phyloP scores from a whole-genome alignment of 2,797 vertebrate genomes.

The Bradypus variegatus region DNA sequence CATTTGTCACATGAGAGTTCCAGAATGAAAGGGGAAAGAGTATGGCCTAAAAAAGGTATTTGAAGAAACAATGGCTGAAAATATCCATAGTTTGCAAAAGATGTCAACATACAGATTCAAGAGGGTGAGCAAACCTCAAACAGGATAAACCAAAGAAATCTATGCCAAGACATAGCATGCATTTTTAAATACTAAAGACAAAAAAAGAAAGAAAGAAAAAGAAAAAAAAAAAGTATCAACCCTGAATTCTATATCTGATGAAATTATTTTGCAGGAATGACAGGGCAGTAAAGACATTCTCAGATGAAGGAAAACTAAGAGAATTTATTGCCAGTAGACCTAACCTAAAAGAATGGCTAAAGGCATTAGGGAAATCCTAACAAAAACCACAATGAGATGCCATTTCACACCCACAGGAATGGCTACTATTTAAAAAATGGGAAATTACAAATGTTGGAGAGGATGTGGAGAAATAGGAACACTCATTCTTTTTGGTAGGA shows the following conservation, averaged over 20 bases:
- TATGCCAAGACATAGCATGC: too few species aligned
- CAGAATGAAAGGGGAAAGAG: too few species aligned
- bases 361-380: neutral
- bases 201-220: neutral
- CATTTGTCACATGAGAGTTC: too few species aligned
- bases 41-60: neutral
- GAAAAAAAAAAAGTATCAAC: neutral
- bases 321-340: neutral
- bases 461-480: too few species aligned
- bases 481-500: too few species aligned
- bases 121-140: neutral
- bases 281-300: neutral
- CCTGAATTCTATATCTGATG: neutral
- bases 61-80: neutral
- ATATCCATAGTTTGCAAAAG: neutral
- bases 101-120: neutral
- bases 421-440: too few species aligned
- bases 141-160: too few species aligned
- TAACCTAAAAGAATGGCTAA: neutral
- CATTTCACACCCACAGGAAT: too few species aligned
- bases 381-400: too few species aligned
- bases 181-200: too few species aligned
- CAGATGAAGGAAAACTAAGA: neutral
- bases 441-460: too few species aligned
- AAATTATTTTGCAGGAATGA: neutral